phyloP scores from a whole-genome alignment of 2,888 invertebrate genomes.

The Meandrusa payeni region DNA sequence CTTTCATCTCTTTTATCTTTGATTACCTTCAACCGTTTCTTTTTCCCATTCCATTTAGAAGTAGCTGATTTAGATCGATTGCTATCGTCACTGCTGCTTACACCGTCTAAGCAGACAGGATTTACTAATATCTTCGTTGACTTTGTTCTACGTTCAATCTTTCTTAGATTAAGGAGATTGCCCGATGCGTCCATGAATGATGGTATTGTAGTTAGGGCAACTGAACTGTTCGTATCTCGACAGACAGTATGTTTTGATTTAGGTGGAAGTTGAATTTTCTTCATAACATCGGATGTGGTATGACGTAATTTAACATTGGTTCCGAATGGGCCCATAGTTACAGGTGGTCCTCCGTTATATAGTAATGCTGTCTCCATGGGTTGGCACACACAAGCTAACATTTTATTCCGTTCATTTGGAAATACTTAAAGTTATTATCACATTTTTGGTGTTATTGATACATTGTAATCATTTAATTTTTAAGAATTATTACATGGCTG shows the following conservation, averaged over 20 bases:
- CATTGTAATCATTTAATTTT: constrained; percentile 28
- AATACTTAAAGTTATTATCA: constrained; percentile 54
- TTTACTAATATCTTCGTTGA: constrained; percentile 76
- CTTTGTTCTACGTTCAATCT: constrained; percentile 70
- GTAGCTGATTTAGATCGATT: constrained; percentile 57
- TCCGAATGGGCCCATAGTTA: constrained; percentile 78
- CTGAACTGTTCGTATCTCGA: constrained; percentile 53
- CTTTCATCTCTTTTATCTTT: constrained; percentile 43
- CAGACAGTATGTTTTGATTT: constrained; percentile 50
- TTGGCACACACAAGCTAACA: constrained; percentile 86
- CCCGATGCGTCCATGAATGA: constrained; percentile 55
- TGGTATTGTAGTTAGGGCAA: constrained; percentile 57
- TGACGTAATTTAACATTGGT: constrained; percentile 64
- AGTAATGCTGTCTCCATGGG: constrained; percentile 80
- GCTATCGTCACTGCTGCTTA: constrained; percentile 68
- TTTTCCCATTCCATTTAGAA: constrained; percentile 71
- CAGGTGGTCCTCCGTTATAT: constrained; percentile 75
- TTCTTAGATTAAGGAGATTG: constrained; percentile 64
- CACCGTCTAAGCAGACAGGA: constrained; percentile 67
- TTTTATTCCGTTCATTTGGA: constrained; percentile 61
- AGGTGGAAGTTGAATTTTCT: constrained; percentile 56
- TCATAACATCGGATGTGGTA: constrained; percentile 53
- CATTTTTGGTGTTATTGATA: constrained; percentile 45
- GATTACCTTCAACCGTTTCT: constrained; percentile 65
- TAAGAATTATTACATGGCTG: constrained; percentile 37